Percentiles rank a stretch among this genome's conserved stretches.
phyloP scores from a whole-genome alignment of 2,797 vertebrate species.

The Threskiornis aethiopicus region DNA sequence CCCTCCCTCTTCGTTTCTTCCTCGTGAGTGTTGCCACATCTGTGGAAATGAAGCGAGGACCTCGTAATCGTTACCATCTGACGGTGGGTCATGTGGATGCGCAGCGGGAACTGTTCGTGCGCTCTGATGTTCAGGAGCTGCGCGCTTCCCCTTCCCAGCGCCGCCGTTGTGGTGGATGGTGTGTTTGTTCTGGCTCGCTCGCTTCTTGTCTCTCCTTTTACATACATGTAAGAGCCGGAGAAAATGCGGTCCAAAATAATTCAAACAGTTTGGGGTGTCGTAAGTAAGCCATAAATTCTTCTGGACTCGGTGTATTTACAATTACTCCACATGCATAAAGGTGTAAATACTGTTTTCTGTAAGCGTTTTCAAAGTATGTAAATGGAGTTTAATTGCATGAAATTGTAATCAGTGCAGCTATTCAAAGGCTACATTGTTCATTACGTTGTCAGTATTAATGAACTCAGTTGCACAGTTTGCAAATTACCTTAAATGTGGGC shows the following conservation, averaged over 20 bases:
- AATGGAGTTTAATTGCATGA: background rate
- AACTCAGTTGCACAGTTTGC: background rate
- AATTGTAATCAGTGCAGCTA: background rate
- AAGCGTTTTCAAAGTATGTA: background rate
- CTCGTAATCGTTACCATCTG: background rate
- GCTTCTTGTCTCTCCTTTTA: background rate
- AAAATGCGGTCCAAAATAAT: background rate
- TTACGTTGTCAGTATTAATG: background rate
- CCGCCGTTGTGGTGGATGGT: accelerated
- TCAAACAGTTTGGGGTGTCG: background rate
- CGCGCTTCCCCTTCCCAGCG: accelerated
- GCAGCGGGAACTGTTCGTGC: accelerated
- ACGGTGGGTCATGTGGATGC: background rate
- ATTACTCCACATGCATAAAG: background rate
- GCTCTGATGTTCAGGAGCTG: background rate
- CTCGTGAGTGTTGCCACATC: accelerated
- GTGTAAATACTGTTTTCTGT: background rate
- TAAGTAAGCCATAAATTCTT: background rate
- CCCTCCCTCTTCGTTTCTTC: background rate
- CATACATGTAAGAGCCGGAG: background rate
- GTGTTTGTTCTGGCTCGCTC: background rate
- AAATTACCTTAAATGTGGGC: background rate
- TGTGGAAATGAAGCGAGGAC: background rate
- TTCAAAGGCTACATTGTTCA: background rate
- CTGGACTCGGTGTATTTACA: accelerated